These are phyloP conservation scores for Triplophysa siluroides DNA, from an alignment of 2,113 vertebrate species.

Conservation along the genomic window DNA sequence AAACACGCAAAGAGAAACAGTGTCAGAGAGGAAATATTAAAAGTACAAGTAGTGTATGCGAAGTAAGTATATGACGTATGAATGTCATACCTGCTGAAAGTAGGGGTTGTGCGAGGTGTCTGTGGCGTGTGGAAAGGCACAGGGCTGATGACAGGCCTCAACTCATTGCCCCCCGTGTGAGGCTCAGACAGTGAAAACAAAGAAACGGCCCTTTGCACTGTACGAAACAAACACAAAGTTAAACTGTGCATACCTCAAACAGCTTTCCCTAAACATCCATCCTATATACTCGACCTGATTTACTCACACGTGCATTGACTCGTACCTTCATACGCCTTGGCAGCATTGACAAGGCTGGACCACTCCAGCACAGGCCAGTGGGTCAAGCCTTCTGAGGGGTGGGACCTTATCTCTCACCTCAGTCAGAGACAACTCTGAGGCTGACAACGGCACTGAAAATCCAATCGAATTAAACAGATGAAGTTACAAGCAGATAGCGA, in stretches of 20 bases:
- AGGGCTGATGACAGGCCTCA: constrained; percentile 73
- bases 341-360: constrained; percentile 89
- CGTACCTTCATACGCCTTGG: constrained; percentile 89
- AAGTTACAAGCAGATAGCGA: background rate
- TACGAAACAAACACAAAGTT: background rate
- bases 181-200: constrained; percentile 86
- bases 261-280: background rate
- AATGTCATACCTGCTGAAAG: constrained; percentile 73
- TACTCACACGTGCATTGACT: background rate
- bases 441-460: constrained; percentile 77
- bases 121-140: constrained; percentile 81
- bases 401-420: constrained; percentile 80
- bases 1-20: constrained; percentile 8
- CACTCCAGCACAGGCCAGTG: constrained; percentile 88
- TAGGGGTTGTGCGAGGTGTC: constrained; percentile 81
- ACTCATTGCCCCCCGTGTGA: constrained; percentile 68
- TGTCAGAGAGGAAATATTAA: background rate
- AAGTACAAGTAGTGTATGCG: background rate
- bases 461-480: background rate
- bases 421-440: constrained; percentile 82
- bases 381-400: constrained; percentile 78
- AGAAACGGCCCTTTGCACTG: constrained; percentile 88
- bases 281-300: too few species aligned
- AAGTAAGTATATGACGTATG: background rate
- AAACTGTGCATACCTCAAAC: too few species aligned